Conservation (phyloP, 2,797 vertebrate species). For the Anableps anableps region DNA sequence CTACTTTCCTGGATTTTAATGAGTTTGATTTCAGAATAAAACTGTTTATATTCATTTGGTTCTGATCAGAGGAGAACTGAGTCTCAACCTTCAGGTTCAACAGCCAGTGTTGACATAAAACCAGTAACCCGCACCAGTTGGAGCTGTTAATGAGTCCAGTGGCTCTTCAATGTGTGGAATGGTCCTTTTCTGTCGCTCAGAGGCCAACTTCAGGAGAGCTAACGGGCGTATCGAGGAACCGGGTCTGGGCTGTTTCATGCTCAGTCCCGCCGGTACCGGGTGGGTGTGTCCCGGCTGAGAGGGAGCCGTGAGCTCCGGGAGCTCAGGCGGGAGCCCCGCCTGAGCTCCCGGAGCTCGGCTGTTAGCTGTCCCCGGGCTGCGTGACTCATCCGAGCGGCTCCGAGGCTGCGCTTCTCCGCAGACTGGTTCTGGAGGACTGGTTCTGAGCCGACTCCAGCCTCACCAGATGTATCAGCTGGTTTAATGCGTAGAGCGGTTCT, state of each 20-base stretch:
- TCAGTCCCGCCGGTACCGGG: neutral
- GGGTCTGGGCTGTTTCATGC: neutral
- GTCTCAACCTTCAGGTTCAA: neutral
- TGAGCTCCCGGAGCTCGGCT: neutral
- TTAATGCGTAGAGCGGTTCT: neutral
- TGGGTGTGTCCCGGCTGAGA: neutral
- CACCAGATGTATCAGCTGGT: neutral
- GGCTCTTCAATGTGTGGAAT: too few relatives aligned
- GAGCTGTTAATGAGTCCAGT: neutral
- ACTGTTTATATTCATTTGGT: neutral
- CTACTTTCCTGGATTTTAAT: neutral
- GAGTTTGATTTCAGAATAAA: neutral
- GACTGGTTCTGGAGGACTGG: neutral
- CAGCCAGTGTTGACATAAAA: neutral
- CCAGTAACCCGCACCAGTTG: neutral
- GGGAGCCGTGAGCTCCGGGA: neutral
- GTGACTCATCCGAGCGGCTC: neutral
- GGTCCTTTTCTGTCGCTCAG: neutral
- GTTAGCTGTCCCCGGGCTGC: neutral
- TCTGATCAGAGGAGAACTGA: neutral
- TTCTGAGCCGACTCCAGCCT: neutral
- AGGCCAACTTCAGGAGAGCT: neutral
- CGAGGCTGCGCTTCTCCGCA: neutral
- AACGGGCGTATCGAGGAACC: neutral
- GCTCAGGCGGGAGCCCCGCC: constrained; percentile 9